phyloP scores from a whole-genome alignment of 2,888 invertebrate species.

The Morinoia aosen region DNA sequence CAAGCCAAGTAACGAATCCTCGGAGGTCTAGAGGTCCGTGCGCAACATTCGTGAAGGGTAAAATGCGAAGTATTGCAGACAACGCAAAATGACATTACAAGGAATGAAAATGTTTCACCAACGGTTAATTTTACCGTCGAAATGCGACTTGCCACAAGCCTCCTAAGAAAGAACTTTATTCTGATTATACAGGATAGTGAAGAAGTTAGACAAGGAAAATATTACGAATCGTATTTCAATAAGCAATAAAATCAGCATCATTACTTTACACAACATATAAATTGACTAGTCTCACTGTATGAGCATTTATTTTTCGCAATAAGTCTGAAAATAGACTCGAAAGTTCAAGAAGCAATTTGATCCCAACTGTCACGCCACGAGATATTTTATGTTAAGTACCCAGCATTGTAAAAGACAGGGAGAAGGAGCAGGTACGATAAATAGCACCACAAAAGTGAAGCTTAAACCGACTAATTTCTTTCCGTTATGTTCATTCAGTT shows the following conservation, averaged over 20 bases:
- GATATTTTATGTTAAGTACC: not conserved
- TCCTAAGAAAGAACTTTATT: not conserved
- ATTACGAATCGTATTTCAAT: not conserved
- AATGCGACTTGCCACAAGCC: not conserved
- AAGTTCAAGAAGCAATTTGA: not conserved
- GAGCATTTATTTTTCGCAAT: too few species aligned
- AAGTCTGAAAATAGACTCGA: not conserved
- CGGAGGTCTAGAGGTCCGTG: not conserved
- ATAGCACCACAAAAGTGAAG: too few species aligned
- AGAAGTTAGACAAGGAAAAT: not conserved
- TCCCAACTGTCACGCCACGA: not conserved
- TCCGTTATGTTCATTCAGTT: too few species aligned
- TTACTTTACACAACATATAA: not conserved
- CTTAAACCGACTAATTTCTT: too few species aligned
- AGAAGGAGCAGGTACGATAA: too few species aligned
- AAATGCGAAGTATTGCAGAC: not conserved
- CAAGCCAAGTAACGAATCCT: not conserved
- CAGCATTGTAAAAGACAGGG: too few species aligned
- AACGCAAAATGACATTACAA: not conserved
- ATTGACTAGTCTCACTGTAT: not conserved
- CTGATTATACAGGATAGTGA: not conserved
- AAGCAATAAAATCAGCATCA: not conserved
- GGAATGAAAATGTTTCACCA: not conserved
- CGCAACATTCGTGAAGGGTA: not conserved
- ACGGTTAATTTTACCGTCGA: not conserved